Percentiles rank a stretch among this genome's conserved stretches.
Conservation (phyloP, 2,113 vertebrate genomes). For the Aegithalos caudatus region DNA sequence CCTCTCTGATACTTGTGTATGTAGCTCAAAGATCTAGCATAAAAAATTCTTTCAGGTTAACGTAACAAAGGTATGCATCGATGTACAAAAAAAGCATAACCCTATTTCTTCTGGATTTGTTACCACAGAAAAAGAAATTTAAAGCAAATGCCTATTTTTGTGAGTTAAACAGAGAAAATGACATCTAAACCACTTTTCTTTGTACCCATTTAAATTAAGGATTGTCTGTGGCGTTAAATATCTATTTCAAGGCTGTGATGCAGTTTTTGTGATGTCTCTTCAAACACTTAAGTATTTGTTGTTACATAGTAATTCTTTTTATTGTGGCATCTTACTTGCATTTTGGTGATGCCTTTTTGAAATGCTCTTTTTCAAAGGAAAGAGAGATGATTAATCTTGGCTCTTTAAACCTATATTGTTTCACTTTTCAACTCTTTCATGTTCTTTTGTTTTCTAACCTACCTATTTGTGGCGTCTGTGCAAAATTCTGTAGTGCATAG, state of each 20-base stretch:
- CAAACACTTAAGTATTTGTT: slow-evolving; percentile 39
- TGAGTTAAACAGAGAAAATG: background rate
- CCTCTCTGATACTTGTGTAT: background rate
- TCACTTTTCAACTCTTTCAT: background rate
- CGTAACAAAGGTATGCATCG: background rate
- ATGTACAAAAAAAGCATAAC: background rate
- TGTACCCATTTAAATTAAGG: background rate
- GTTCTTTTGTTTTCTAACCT: background rate
- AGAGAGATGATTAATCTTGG: background rate
- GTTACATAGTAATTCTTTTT: slow-evolving; percentile 28
- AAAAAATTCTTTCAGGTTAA: background rate
- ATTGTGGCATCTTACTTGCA: slow-evolving; percentile 1
- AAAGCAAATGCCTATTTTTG: background rate
- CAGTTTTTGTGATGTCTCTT: slow-evolving; percentile 35
- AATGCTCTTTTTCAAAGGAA: slow-evolving; percentile 22
- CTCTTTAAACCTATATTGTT: background rate
- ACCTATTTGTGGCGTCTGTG: background rate
- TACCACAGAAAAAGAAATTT: background rate
- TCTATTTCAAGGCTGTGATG: slow-evolving; percentile 2
- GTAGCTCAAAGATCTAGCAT: background rate
- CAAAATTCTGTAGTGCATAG: background rate
- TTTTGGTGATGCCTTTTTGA: slow-evolving; percentile 4
- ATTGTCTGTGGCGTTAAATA: background rate
- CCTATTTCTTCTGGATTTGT: background rate
- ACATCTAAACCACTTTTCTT: background rate